These are phyloP conservation scores for Cyprinus carpio DNA, from an alignment of 2,113 vertebrate species.

Conservation along the genomic window DNA sequence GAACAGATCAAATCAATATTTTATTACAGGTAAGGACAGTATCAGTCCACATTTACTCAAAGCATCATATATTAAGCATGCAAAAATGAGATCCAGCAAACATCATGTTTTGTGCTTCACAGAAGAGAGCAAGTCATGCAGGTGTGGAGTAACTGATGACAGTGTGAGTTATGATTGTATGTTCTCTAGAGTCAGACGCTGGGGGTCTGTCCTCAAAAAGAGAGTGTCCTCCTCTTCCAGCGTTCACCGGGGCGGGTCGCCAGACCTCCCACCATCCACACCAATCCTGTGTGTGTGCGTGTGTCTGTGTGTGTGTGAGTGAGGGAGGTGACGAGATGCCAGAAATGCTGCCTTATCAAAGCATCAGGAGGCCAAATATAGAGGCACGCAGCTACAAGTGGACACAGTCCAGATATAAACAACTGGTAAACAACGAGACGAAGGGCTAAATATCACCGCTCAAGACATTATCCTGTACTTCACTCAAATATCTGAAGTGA, in stretches of 20 bases:
- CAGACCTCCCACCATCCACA: constrained; percentile 27
- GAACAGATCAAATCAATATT: not conserved
- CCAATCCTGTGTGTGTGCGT: constrained; percentile 11
- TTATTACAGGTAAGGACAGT: not conserved
- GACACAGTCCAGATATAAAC: constrained; percentile 36
- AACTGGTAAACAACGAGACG: constrained; percentile 16
- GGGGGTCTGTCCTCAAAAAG: not conserved
- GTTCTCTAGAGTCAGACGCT: not conserved
- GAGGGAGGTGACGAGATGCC: constrained; percentile 60
- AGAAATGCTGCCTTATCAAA: constrained; percentile 48
- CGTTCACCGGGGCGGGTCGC: not conserved
- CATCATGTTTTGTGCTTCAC: not conserved
- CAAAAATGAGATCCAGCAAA: not conserved
- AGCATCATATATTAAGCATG: not conserved
- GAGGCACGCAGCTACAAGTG: constrained; percentile 37
- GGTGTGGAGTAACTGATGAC: not conserved
- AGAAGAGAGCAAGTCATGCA: not conserved
- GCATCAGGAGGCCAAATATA: constrained; percentile 45
- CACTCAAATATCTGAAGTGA: not conserved
- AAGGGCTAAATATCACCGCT: not conserved
- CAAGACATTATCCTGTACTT: not conserved
- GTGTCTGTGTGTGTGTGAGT: constrained; percentile 39
- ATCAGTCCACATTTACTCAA: not conserved
- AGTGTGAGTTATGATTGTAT: not conserved
- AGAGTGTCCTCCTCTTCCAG: constrained; percentile 1